These are phyloP conservation scores for Propithecus coquereli DNA, from an alignment of 2,113 vertebrate species.

Conservation along the genomic window DNA sequence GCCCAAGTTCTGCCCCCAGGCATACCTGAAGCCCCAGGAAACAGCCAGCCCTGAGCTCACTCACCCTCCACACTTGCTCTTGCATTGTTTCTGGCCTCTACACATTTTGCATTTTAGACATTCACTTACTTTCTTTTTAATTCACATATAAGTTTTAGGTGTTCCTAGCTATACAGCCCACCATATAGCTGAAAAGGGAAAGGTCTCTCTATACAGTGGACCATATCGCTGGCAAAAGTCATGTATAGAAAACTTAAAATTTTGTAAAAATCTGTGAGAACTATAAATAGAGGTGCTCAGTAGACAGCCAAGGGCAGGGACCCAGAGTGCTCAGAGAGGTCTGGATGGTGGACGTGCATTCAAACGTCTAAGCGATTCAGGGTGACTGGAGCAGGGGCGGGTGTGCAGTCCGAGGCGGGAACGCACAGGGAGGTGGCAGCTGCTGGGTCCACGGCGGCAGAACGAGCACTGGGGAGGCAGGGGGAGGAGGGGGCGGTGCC, in stretches of 20 bases:
- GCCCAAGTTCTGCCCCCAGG: neutral
- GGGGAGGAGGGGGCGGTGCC: neutral
- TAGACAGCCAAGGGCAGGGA: neutral
- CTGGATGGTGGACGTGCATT: too few relatives aligned
- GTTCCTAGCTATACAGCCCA: neutral
- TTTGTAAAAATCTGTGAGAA: neutral
- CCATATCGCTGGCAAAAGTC: neutral
- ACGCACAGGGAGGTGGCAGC: too few relatives aligned
- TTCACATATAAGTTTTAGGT: neutral
- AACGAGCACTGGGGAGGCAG: fast-evolving
- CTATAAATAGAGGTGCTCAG: neutral
- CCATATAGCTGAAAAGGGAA: too few relatives aligned
- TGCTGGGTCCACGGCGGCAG: too few relatives aligned
- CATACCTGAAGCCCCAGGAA: too few relatives aligned
- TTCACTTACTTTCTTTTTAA: neutral
- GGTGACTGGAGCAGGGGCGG: too few relatives aligned
- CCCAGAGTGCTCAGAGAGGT: neutral
- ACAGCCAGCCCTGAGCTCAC: too few relatives aligned
- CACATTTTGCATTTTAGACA: neutral
- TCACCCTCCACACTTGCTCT: neutral
- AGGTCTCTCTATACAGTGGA: too few relatives aligned
- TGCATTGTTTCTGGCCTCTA: neutral
- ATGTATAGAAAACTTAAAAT: neutral
- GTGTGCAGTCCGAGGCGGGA: too few relatives aligned
- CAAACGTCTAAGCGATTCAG: too few relatives aligned